A percentile compares a stretch with the other conserved stretches of the same genome.
Conservation (phyloP, 2,797 vertebrate species). For the Enteromius unitaeniatus region DNA sequence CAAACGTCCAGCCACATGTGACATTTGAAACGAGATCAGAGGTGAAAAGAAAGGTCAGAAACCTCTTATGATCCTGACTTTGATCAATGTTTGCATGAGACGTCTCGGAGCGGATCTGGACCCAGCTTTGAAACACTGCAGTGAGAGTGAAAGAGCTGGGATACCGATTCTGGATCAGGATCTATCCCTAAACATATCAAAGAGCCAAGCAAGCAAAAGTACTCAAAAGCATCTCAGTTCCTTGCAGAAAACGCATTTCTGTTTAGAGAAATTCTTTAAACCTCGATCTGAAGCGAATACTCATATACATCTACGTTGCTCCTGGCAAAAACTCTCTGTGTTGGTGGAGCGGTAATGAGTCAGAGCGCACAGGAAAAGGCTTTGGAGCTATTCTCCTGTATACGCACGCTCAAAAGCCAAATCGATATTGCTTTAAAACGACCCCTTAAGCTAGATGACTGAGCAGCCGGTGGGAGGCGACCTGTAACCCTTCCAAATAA, state of each 20-base stretch:
- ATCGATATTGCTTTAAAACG: conserved; percentile 58
- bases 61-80: conserved; percentile 29
- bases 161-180: conserved; percentile 6
- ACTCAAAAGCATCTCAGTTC: conserved; percentile 19
- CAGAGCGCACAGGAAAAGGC: conserved; percentile 54
- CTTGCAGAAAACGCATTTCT: conserved; percentile 10
- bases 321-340: conserved; percentile 53
- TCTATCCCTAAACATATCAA: conserved; percentile 22
- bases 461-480: conserved; percentile 66
- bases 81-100: conserved; percentile 43
- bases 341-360: conserved; percentile 64
- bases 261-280: conserved; percentile 36
- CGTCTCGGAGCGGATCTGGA: neutral
- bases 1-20: conserved; percentile 12
- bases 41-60: conserved; percentile 42
- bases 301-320: conserved; percentile 38
- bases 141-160: neutral
- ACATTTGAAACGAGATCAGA: conserved; percentile 21
- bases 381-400: conserved; percentile 29
- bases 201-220: conserved; percentile 7
- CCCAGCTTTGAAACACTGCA: neutral
- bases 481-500: conserved; percentile 66
- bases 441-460: conserved; percentile 61
- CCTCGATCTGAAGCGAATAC: conserved; percentile 27
- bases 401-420: conserved; percentile 43